A percentile compares a stretch with the other conserved stretches of the same genome.
Evolutionary conservation across 2,113 vertebrate species (phyloP).

Genomic region (Lagopus leucura): DNA sequence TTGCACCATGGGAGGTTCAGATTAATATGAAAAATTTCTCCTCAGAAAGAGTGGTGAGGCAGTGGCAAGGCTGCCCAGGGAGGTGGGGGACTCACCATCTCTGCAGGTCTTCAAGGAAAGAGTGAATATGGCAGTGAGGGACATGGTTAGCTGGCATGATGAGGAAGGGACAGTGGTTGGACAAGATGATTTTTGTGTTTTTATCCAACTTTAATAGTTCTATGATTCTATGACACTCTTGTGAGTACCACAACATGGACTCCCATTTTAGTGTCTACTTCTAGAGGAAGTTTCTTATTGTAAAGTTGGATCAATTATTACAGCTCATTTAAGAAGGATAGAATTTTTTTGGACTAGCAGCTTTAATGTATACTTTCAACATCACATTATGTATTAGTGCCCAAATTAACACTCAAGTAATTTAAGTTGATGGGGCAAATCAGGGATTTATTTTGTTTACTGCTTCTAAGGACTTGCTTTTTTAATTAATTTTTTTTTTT

Average conservation of each 20-base stretch:
- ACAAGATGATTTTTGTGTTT: no score
- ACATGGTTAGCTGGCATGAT: no score
- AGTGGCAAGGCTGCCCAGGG: no score
- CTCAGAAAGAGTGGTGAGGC: no score
- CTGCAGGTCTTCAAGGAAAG: no score
- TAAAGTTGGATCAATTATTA: not conserved
- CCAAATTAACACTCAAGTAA: not conserved
- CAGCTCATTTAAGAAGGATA: not conserved
- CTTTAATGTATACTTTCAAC: not conserved
- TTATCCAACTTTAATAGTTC: no score
- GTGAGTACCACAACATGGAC: not conserved
- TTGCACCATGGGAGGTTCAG: no score
- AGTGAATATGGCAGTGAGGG: no score
- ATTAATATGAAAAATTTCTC: no score
- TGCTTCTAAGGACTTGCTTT: not conserved
- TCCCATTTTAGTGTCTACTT: not conserved
- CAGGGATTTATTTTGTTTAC: not conserved
- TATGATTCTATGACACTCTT: accelerated
- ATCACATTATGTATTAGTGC: not conserved
- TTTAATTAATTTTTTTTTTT: not conserved
- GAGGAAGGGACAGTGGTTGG: no score
- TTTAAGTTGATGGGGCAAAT: not conserved
- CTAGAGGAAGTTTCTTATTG: not conserved
- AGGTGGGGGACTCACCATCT: no score
- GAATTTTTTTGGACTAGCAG: not conserved